A percentile compares a stretch with the other conserved stretches of the same genome.
These are phyloP conservation scores for Mesoclemmys tuberculata DNA, from an alignment of 2,113 vertebrate genomes.

Conservation along the genomic window DNA sequence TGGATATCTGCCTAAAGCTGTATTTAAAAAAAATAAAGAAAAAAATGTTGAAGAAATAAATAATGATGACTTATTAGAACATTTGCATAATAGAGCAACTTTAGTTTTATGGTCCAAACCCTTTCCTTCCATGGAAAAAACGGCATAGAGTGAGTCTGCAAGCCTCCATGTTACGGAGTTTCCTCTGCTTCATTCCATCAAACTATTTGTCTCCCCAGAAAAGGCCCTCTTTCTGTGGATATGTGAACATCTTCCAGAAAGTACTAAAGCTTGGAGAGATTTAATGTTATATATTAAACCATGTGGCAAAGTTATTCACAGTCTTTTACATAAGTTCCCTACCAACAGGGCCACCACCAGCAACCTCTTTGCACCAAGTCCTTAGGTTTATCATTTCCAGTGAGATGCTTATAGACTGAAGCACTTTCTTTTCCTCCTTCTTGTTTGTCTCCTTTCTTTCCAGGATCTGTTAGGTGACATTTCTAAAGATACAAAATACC, in stretches of 20 bases:
- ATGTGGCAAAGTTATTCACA: background rate
- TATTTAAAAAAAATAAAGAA: background rate
- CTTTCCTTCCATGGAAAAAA: background rate
- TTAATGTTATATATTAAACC: background rate
- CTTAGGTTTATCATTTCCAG: background rate
- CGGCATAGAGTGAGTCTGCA: background rate
- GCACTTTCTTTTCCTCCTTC: background rate
- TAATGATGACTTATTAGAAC: background rate
- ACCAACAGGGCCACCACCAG: background rate
- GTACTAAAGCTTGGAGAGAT: background rate
- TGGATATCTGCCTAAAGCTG: background rate
- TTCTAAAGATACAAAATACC: background rate
- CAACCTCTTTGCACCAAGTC: background rate
- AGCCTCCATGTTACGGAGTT: background rate
- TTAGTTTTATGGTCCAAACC: background rate
- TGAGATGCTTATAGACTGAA: background rate
- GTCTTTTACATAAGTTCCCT: background rate
- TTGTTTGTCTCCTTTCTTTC: background rate
- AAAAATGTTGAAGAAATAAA: background rate
- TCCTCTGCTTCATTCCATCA: background rate
- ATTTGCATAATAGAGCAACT: background rate
- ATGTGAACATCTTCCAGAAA: background rate
- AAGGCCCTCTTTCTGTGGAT: background rate
- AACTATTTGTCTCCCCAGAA: background rate
- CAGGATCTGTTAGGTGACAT: background rate